Percentiles rank a stretch among this genome's conserved stretches.
Conservation (phyloP, 2,888 invertebrate genomes). For the Azorinus chamasolen region DNA sequence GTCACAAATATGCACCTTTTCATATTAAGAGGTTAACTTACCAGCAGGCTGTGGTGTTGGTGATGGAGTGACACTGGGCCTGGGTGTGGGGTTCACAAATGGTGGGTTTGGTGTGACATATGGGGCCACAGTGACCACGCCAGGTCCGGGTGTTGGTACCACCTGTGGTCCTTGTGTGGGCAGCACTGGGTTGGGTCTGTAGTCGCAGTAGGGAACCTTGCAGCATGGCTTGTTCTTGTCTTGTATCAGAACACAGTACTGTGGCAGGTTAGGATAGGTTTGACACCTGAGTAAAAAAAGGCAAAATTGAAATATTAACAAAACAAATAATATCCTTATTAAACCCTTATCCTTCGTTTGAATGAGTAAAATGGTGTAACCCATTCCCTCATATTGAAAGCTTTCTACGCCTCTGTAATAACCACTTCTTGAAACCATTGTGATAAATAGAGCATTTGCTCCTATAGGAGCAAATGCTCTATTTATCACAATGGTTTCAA, state of each 20-base stretch:
- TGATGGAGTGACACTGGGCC: conserved; percentile 41
- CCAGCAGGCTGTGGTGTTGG: conserved; percentile 30
- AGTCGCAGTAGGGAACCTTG: conserved; percentile 73
- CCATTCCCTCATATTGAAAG: too few relatives aligned
- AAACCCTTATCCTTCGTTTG: too few relatives aligned
- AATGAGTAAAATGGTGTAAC: too few relatives aligned
- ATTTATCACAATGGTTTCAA: too few relatives aligned
- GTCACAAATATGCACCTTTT: too few relatives aligned
- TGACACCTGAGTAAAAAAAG: conserved; percentile 63
- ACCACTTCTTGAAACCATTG: too few relatives aligned
- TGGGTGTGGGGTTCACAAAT: conserved; percentile 34
- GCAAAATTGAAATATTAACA: too few relatives aligned
- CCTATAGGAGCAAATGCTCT: too few relatives aligned
- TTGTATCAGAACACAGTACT: conserved; percentile 68
- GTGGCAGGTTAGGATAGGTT: conserved; percentile 62
- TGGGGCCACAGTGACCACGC: conserved; percentile 57
- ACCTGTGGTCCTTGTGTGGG: conserved; percentile 59
- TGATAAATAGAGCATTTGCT: too few relatives aligned
- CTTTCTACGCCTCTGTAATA: too few relatives aligned
- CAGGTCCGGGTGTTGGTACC: conserved; percentile 60
- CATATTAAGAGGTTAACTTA: too few relatives aligned
- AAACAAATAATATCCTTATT: too few relatives aligned
- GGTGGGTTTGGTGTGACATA: conserved; percentile 52
- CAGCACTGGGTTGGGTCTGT: conserved; percentile 66
- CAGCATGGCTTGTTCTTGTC: conserved; percentile 75